These are phyloP conservation scores for Hartigia nigra DNA, from an alignment of 2,888 invertebrate species.

Conservation along the genomic window DNA sequence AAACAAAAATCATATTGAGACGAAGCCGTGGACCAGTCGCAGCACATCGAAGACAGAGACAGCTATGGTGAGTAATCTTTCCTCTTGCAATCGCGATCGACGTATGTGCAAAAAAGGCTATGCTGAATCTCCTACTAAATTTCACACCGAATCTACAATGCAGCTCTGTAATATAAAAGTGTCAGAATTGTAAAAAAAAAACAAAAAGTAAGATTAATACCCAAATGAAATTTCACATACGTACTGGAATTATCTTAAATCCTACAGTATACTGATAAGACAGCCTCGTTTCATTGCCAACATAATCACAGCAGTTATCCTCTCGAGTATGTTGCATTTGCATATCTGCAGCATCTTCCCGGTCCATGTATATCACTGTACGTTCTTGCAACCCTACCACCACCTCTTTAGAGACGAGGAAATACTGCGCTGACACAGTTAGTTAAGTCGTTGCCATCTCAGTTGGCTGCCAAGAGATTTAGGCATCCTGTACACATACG, in stretches of 20 bases:
- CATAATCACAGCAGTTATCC: slow-evolving; percentile 29
- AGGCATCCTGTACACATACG: background rate
- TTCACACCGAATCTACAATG: too few relatives aligned
- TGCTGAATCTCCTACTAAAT: too few relatives aligned
- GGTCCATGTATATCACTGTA: slow-evolving; percentile 3
- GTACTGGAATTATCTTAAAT: background rate
- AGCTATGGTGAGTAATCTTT: too few relatives aligned
- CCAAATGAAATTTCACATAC: background rate
- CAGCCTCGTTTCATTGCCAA: slow-evolving; percentile 23
- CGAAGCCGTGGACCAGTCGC: too few relatives aligned
- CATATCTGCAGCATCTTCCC: slow-evolving; percentile 39
- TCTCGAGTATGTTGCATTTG: slow-evolving; percentile 33
- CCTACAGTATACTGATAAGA: background rate
- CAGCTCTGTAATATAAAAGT: too few relatives aligned
- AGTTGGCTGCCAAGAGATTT: slow-evolving; percentile 1
- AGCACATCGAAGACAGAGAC: too few relatives aligned
- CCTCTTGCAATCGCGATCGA: too few relatives aligned
- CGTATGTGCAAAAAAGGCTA: too few relatives aligned
- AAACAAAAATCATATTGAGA: too few relatives aligned
- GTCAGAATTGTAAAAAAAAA: background rate
- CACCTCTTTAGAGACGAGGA: background rate
- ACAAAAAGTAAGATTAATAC: background rate
- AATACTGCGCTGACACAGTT: slow-evolving; percentile 17
- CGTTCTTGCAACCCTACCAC: background rate
- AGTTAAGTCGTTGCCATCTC: slow-evolving; percentile 20